Percentiles rank a stretch among this genome's conserved stretches.
These are phyloP conservation scores for Phocides pigmalion DNA, from an alignment of 1,140 invertebrate genomes.

Conservation along the genomic window DNA sequence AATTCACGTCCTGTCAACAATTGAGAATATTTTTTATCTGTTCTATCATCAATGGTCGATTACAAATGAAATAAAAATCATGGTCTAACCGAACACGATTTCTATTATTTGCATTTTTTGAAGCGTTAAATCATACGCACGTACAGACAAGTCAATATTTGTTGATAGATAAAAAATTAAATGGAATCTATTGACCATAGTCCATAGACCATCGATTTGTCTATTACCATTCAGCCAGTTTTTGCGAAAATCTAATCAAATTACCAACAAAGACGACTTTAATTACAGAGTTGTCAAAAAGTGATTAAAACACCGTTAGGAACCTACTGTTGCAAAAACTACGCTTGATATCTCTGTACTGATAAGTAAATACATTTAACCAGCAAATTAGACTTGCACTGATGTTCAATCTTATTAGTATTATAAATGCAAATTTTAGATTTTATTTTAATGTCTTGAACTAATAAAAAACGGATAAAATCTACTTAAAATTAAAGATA, in stretches of 20 bases:
- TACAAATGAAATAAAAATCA: slow-evolving; percentile 17
- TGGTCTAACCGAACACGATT: slow-evolving; percentile 4
- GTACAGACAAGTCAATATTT: slow-evolving; percentile 27
- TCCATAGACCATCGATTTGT: background rate
- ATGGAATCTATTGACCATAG: slow-evolving; percentile 16
- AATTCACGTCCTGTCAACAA: background rate
- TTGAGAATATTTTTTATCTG: slow-evolving; percentile 16
- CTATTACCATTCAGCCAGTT: background rate
- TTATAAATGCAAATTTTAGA: too few species aligned
- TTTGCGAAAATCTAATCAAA: background rate
- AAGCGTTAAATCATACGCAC: slow-evolving; percentile 18
- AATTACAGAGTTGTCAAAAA: background rate
- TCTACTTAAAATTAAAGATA: too few species aligned
- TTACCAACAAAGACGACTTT: background rate
- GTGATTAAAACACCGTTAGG: too few species aligned
- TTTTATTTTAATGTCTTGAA: too few species aligned
- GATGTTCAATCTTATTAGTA: too few species aligned
- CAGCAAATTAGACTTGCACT: too few species aligned
- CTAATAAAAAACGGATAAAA: too few species aligned
- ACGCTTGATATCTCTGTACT: too few species aligned
- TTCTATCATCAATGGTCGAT: background rate
- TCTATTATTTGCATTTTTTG: slow-evolving; percentile 18
- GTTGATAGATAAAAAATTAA: slow-evolving; percentile 18
- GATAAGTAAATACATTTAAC: too few species aligned
- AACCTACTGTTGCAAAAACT: too few species aligned